phyloP scores from a whole-genome alignment of 2,113 vertebrate genomes.

The Ochotona princeps region DNA sequence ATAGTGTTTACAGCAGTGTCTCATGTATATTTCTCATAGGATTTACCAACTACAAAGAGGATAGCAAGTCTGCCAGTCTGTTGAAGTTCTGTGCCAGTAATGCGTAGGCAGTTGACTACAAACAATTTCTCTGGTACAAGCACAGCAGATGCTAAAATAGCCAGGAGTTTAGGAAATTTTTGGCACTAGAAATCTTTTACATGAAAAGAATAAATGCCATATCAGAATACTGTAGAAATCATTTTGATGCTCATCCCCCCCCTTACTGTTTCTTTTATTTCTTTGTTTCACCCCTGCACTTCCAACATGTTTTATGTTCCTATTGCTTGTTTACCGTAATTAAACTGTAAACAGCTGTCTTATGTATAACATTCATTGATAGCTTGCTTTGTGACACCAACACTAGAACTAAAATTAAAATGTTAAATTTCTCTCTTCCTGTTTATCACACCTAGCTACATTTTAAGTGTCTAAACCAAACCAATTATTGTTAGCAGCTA shows the following conservation, averaged over 20 bases:
- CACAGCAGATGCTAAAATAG: neutral
- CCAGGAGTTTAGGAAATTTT: neutral
- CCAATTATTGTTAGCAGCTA: slow-evolving; percentile 82
- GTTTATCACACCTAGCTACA: slow-evolving; percentile 73
- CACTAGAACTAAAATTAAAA: slow-evolving; percentile 66
- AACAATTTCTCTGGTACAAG: slow-evolving; percentile 29
- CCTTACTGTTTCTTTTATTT: slow-evolving; percentile 66
- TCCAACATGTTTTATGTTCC: slow-evolving; percentile 71
- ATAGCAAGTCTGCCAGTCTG: neutral
- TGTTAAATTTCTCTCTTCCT: slow-evolving; percentile 58
- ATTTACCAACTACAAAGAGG: slow-evolving; percentile 2
- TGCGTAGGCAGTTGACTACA: slow-evolving; percentile 67
- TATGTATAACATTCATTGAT: slow-evolving; percentile 57
- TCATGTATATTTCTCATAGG: neutral
- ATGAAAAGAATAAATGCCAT: slow-evolving; percentile 69
- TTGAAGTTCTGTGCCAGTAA: slow-evolving; percentile 26
- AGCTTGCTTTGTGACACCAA: slow-evolving; percentile 71
- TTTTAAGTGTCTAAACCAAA: slow-evolving; percentile 83
- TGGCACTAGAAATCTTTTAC: neutral
- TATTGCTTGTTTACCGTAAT: neutral
- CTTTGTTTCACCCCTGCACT: neutral
- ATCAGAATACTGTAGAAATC: slow-evolving; percentile 35
- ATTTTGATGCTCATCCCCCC: neutral
- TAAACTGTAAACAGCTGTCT: slow-evolving; percentile 57
- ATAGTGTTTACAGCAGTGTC: neutral